Percentiles rank a stretch among this genome's conserved stretches.
phyloP scores from a whole-genome alignment of 2,113 vertebrate species.

The Spilogale gracilis region DNA sequence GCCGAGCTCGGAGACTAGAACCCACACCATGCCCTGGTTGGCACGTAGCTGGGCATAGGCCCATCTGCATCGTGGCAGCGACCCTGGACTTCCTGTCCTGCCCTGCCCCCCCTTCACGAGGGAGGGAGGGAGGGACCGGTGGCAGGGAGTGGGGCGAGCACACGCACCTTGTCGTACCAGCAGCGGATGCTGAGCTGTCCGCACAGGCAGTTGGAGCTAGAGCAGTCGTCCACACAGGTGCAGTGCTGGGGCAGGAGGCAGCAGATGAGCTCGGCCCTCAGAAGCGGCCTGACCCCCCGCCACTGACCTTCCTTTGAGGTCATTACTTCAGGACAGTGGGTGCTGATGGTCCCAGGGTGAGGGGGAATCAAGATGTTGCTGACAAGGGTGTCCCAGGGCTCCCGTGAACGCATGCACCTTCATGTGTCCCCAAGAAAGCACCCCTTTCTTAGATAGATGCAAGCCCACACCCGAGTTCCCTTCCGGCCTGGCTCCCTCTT shows the following conservation, averaged over 20 bases:
- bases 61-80: background rate
- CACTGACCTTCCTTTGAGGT: background rate
- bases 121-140: background rate
- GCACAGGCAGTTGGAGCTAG: constrained; percentile 96
- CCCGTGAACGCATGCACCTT: background rate
- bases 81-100: background rate
- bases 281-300: rapidly evolving
- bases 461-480: background rate
- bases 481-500: background rate
- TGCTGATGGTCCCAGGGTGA: background rate
- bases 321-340: background rate
- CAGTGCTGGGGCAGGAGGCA: constrained; percentile 89
- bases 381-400: background rate
- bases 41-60: background rate
- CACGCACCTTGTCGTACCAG: constrained; percentile 96
- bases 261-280: background rate
- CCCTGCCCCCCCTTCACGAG: background rate
- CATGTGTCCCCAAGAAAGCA: background rate
- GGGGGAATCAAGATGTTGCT: background rate
- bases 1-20: background rate
- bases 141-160: background rate
- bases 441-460: rapidly evolving
- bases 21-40: background rate
- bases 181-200: constrained; percentile 97
- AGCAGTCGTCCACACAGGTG: constrained; percentile 94